Evolutionary conservation across 2,797 vertebrate species (phyloP), one percentile per base, ranked within the genome.

Genomic region (Pampus argenteus): DNA sequence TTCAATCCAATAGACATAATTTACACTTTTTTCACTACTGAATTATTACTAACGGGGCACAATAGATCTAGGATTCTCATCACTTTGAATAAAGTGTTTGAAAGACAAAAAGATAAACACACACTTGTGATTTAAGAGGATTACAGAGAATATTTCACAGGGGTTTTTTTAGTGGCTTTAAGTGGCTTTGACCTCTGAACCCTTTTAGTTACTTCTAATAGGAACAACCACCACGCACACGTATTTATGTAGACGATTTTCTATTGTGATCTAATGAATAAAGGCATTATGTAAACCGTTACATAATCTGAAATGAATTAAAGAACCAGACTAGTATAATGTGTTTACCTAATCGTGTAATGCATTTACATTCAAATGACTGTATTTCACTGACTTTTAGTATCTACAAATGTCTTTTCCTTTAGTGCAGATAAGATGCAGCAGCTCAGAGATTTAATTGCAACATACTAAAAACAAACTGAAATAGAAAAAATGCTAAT

Each of bases 311-410:
- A 76, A 73, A 80, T 66, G 60, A 88, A 79, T 67, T 44, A 71
- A 59, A 66, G 48, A 68, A 42, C 6, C 36, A 47, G 48, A 34
- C n/a, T 34, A 57, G 59, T 48, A 44, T 74, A 64, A 81, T 76
- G 82, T 77, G 66, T 82, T 86, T 86, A 76, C 50, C 44, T 78
- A 88, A 87, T 57, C 44, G 11, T 66, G 28, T 18, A 78, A 71
- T 58, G 69, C 59, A 75, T 78, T 76, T 65, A 66, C 54, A 78
- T 72, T 73, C 2, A 56, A 69, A 83, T 29, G 52, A 51, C 15
- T 45, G 22, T 40, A 36, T 65, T 67, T 11, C 6, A 38, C 10
- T 29, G 58, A 5, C 20, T 22, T 40, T 64, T 20, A 18, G n/a
- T 9, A 1, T 42, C 7, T 47, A 60, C 36, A 63, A 65, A 72